Evolutionary conservation across 1,140 invertebrate genomes (phyloP), one percentile per base, ranked within the genome.

Genomic region (Anoplophora glabripennis): DNA sequence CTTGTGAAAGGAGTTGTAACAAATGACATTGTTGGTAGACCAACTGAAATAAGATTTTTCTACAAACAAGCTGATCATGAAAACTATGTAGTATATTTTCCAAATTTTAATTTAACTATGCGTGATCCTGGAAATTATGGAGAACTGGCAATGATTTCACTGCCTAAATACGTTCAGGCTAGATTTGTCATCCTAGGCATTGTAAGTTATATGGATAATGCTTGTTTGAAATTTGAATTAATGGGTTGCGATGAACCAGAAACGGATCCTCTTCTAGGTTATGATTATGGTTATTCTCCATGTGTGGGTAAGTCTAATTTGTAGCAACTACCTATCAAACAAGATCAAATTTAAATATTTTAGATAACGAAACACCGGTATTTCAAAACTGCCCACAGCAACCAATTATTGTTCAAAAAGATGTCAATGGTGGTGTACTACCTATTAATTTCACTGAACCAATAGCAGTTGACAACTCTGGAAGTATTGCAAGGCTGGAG

Each of bases 11-110:
- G 94, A 51, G 93, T 96, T 10, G 90, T 96, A 3, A 96, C 93
- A 0, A 95, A 94, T 65, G 93, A 96, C 69, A 93, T 96, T 48
- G 93, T 96, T 9, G 94, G 94, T 53, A 81, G 94, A 55, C 93
- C 94, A 7, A 97, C 93, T 0, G 94, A 97, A 81, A 93, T 98
- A 53, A 81, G 95, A 57, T 94, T 98, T 78, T 98, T 98, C 81
- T 98, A 98, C 75, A 98, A 98, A 78, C 90, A 93, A 78, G 83
- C 89, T 4, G 93, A 95, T 76, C 87, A 79, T 65, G 94, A 96
- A 74, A 96, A 96, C 69, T 97, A 96, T 69, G 93, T 96, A 7
- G 92, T 96, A 0, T 97, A 97, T 67, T 96, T 95, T 80, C 94
- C 94, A 10, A 96, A 96, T 69, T 96, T 96, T 72, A 96, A 95